phyloP scores from a whole-genome alignment of 2,113 vertebrate genomes.

The Opisthocomus hoazin region DNA sequence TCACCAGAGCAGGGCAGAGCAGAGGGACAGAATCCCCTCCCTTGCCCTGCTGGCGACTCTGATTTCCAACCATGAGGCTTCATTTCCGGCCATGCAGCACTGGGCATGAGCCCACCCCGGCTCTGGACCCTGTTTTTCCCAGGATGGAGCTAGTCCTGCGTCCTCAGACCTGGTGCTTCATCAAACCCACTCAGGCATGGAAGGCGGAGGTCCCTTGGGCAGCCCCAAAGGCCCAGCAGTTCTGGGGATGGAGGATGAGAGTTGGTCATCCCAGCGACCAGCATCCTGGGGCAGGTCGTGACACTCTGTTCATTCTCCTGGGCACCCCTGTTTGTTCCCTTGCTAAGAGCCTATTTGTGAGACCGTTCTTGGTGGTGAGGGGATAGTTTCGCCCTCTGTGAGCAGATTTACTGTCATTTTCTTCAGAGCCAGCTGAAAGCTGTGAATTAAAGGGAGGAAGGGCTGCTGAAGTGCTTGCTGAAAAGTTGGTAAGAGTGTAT shows the following conservation, averaged over 20 bases:
- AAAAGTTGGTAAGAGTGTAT: not conserved
- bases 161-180: not conserved
- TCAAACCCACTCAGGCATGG: not conserved
- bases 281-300: accelerated
- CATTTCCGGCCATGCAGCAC: accelerated
- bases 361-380: not conserved
- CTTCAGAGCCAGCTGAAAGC: not conserved
- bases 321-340: not conserved
- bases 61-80: no score
- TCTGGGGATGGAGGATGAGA: accelerated
- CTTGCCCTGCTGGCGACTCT: no score
- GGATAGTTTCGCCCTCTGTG: not conserved
- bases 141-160: not conserved
- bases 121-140: not conserved
- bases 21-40: no score
- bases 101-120: not conserved
- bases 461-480: not conserved
- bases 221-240: not conserved
- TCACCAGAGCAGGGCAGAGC: no score
- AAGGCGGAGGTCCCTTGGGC: not conserved
- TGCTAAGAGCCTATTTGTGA: not conserved
- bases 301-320: not conserved
- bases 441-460: not conserved
- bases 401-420: not conserved
- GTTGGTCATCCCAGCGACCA: not conserved